Evolutionary conservation across 2,888 invertebrate genomes (phyloP).

Genomic region (Agrotis ipsilon): DNA sequence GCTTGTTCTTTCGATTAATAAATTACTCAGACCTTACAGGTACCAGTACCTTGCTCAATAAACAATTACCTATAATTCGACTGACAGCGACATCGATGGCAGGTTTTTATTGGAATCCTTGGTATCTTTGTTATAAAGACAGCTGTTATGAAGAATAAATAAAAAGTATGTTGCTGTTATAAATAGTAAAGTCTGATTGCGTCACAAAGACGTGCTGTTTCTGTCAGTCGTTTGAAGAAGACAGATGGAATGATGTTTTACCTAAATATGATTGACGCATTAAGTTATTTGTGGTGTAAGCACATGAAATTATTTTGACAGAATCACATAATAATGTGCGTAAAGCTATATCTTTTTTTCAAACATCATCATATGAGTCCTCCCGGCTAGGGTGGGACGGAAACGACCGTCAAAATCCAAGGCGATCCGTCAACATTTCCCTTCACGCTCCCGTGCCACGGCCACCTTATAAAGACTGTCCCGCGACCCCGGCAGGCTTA

Average conservation of each 20-base stretch:
- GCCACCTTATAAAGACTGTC: no score
- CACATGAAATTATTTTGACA: no score
- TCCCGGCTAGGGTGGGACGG: no score
- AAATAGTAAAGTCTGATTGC: background rate
- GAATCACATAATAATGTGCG: no score
- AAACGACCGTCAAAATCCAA: no score
- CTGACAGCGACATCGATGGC: background rate
- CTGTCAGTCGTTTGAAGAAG: background rate
- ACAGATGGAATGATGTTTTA: background rate
- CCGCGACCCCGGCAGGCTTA: no score
- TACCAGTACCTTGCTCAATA: background rate
- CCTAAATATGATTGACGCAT: background rate
- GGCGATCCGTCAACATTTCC: no score
- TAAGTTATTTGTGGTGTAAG: background rate
- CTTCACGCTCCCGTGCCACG: no score
- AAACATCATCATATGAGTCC: no score
- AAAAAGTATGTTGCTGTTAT: background rate
- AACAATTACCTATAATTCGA: background rate
- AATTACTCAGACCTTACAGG: background rate
- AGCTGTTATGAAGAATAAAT: conserved; percentile 1
- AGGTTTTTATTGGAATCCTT: background rate
- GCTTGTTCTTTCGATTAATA: conserved; percentile 2
- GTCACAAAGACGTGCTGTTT: background rate
- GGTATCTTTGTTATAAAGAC: background rate
- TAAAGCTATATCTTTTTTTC: no score